phyloP scores from a whole-genome alignment of 2,797 vertebrate species.

The Coluber constrictor region DNA sequence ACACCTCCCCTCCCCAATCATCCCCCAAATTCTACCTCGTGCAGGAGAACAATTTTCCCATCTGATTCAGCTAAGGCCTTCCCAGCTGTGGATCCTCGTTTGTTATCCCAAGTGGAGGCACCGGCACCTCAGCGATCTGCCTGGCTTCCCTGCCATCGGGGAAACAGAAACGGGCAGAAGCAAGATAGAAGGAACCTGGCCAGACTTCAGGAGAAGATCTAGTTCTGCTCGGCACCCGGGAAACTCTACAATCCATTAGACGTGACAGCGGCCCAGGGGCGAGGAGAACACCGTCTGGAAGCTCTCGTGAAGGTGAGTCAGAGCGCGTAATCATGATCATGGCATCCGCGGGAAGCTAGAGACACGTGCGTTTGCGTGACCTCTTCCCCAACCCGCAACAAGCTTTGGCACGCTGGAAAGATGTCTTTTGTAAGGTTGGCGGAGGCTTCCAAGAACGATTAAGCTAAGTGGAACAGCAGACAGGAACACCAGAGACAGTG shows the following conservation, averaged over 20 bases:
- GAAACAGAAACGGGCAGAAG: no score
- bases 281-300: background rate
- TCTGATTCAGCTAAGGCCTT: background rate
- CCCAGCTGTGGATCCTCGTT: background rate
- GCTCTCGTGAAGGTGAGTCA: background rate
- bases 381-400: background rate
- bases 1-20: background rate
- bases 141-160: background rate
- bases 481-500: background rate
- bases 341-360: background rate
- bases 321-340: background rate
- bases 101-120: background rate
- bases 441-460: background rate
- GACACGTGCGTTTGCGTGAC: background rate
- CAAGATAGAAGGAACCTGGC: background rate
- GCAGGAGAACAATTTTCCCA: constrained; percentile 20
- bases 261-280: background rate
- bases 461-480: background rate
- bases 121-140: background rate
- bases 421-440: background rate
- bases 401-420: background rate
- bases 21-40: background rate
- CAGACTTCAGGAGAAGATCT: rapidly evolving
- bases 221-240: background rate
- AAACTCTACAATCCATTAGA: background rate